Percentiles rank a stretch among this genome's conserved stretches.
phyloP scores from a whole-genome alignment of 2,888 invertebrate species.

The Drosophila lacicola region DNA sequence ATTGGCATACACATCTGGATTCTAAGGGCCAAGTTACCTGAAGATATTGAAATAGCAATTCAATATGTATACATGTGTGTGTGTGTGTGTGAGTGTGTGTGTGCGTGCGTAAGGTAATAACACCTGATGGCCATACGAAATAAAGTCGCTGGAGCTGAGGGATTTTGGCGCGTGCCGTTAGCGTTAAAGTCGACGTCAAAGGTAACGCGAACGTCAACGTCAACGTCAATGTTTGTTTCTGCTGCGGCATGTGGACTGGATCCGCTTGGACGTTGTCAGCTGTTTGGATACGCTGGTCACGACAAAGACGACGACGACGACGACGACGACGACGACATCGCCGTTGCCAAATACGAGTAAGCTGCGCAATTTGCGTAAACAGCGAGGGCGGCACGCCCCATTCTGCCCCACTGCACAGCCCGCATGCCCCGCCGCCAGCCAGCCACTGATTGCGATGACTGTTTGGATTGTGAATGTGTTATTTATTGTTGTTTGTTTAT shows the following conservation, averaged over 20 bases:
- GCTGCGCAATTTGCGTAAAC: slow-evolving; percentile 52
- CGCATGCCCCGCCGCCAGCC: neutral
- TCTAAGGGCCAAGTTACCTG: slow-evolving; percentile 4
- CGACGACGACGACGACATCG: slow-evolving; percentile 10
- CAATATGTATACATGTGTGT: neutral
- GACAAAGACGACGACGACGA: slow-evolving; percentile 21
- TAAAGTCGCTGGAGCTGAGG: slow-evolving; percentile 14
- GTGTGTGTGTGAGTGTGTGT: neutral
- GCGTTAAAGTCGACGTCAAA: slow-evolving; percentile 4
- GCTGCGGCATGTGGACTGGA: slow-evolving; percentile 17
- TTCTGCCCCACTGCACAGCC: neutral
- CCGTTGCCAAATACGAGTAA: slow-evolving; percentile 52
- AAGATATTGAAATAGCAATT: slow-evolving; percentile 9
- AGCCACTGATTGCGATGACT: slow-evolving; percentile 4
- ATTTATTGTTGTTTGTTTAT: slow-evolving; percentile 39
- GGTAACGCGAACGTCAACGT: neutral
- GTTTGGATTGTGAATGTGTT: slow-evolving; percentile 29
- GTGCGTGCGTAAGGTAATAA: slow-evolving; percentile 5
- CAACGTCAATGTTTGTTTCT: neutral
- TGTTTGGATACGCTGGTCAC: slow-evolving; percentile 49
- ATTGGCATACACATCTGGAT: slow-evolving; percentile 6
- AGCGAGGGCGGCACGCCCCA: slow-evolving; percentile 22
- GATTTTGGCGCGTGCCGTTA: slow-evolving; percentile 52
- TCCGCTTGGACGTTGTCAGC: slow-evolving; percentile 35
- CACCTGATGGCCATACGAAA: slow-evolving; percentile 50